A percentile compares a stretch with the other conserved stretches of the same genome.
Conservation (phyloP, 2,888 invertebrate genomes). For the Dexiosoma caninum region DNA sequence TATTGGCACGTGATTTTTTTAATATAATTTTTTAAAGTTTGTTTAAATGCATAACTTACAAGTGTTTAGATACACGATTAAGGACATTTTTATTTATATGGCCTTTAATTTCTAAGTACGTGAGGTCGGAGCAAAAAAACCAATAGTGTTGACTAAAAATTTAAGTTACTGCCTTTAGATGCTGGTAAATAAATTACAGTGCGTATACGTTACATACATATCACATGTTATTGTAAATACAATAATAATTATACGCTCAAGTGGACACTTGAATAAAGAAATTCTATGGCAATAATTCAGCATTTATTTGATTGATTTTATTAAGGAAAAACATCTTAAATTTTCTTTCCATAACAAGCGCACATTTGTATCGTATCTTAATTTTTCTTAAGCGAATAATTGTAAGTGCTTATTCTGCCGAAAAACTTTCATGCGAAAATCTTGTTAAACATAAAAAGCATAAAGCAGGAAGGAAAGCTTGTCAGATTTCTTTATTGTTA, state of each 20-base stretch:
- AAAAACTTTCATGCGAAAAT: too few species aligned
- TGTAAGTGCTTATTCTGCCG: too few species aligned
- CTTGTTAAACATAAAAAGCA: too few species aligned
- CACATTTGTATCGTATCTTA: too few species aligned
- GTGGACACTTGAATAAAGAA: background rate
- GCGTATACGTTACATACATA: background rate
- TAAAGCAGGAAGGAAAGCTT: too few species aligned
- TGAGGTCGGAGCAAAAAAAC: background rate
- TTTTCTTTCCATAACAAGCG: too few species aligned
- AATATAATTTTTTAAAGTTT: too few species aligned
- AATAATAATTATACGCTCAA: background rate
- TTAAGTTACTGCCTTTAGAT: background rate
- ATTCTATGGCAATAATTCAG: background rate
- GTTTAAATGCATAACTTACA: background rate
- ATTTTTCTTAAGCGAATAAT: too few species aligned
- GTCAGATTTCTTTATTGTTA: too few species aligned
- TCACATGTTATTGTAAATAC: background rate
- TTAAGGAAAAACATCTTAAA: background rate
- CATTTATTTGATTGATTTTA: background rate
- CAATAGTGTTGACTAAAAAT: background rate
- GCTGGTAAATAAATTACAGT: background rate
- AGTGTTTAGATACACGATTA: background rate
- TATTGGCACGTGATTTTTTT: too few species aligned
- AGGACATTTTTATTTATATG: background rate
- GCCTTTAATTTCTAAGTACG: background rate